Percentiles rank a stretch among this genome's conserved stretches.
Evolutionary conservation across 2,113 vertebrate species (phyloP).

Genomic region (Zootoca vivipara): DNA sequence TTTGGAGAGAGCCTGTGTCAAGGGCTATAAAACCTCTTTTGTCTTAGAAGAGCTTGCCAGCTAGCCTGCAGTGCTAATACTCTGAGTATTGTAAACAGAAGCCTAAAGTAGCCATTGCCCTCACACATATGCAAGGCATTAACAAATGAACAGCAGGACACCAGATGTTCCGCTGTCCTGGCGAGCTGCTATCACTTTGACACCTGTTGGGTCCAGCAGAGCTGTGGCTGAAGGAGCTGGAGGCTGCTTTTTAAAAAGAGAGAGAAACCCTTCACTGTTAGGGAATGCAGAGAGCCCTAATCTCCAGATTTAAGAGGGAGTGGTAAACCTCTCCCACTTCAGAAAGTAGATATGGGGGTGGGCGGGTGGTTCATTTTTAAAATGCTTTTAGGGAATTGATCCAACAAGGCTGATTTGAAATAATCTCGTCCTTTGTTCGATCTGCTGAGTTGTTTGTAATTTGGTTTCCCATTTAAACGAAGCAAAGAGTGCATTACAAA

Average conservation of each 20-base stretch:
- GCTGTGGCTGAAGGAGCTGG: conserved; percentile 9
- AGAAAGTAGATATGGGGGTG: not conserved
- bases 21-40: not conserved
- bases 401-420: conserved; percentile 7
- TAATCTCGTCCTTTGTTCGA: not conserved
- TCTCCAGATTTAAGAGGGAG: conserved; percentile 5
- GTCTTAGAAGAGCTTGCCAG: not conserved
- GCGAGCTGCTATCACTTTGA: conserved; percentile 18
- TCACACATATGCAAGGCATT: not conserved
- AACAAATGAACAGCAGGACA: conserved; percentile 41
- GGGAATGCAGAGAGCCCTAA: not conserved
- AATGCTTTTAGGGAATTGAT: not conserved
- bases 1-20: not conserved
- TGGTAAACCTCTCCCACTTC: not conserved
- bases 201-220: conserved; percentile 28
- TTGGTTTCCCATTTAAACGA: not conserved
- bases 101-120: not conserved
- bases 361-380: not conserved
- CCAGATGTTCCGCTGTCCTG: conserved; percentile 40
- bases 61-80: not conserved
- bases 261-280: not conserved
- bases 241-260: not conserved
- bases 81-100: not conserved
- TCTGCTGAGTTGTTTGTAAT: conserved; percentile 7
- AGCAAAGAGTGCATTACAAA: conserved; percentile 2